Conservation (phyloP, 2,113 vertebrate species). For the Lophura nycthemera region DNA sequence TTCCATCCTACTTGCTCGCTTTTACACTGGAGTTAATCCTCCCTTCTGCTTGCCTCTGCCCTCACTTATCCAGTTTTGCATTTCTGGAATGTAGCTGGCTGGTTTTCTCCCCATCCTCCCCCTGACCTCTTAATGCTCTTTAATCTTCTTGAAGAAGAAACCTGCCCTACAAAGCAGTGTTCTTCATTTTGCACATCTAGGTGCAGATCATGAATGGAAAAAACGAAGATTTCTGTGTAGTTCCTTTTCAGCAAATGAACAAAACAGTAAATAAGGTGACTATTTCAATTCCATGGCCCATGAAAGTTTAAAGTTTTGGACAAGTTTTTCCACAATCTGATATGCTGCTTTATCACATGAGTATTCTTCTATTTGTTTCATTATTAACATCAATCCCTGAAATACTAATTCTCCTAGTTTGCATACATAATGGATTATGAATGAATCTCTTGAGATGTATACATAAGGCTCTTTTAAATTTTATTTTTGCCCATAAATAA, state of each 20-base stretch:
- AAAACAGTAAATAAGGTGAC: background rate
- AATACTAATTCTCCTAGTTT: background rate
- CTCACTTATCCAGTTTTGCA: background rate
- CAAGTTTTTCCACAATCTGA: background rate
- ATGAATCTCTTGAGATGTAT: background rate
- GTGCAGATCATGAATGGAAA: background rate
- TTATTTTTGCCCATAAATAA: constrained; percentile 10
- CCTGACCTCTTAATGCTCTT: constrained; percentile 61
- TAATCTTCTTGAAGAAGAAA: constrained; percentile 63
- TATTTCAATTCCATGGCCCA: background rate
- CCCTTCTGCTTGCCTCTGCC: constrained; percentile 30
- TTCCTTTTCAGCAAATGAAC: background rate
- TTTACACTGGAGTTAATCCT: constrained; percentile 53
- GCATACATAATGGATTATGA: background rate
- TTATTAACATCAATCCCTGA: background rate
- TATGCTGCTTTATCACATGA: background rate
- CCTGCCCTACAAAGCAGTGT: background rate
- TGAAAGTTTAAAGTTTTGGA: background rate
- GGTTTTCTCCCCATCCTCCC: constrained; percentile 42
- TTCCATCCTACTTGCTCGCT: constrained; percentile 1
- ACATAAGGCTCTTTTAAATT: constrained; percentile 3
- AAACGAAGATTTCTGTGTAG: background rate
- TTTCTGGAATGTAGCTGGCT: constrained; percentile 59
- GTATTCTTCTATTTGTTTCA: background rate
- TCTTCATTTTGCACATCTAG: constrained; percentile 3